Evolutionary conservation across 2,888 invertebrate genomes (phyloP).

Genomic region (Pomacea canaliculata): DNA sequence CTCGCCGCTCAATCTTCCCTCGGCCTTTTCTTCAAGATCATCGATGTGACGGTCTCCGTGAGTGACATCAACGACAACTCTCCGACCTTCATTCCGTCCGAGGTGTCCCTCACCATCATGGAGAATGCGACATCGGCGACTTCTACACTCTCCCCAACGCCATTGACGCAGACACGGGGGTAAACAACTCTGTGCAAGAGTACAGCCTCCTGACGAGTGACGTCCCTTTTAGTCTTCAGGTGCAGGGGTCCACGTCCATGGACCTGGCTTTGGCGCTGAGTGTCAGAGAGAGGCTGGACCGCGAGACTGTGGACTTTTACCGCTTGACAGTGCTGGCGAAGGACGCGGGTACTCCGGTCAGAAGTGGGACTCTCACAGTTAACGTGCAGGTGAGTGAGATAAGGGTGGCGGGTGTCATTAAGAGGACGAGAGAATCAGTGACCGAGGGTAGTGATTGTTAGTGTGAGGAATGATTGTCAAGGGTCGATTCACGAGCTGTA

Average conservation of each 20-base stretch:
- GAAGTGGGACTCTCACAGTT: slow-evolving; percentile 72
- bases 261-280: slow-evolving; percentile 18
- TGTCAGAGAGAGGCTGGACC: slow-evolving; percentile 76
- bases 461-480: too few relatives aligned
- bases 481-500: too few relatives aligned
- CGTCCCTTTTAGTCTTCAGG: slow-evolving; percentile 47
- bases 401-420: background rate
- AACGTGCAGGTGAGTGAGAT: slow-evolving; percentile 71
- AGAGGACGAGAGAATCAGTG: background rate
- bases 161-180: slow-evolving; percentile 49
- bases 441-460: too few relatives aligned
- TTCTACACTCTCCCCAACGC: slow-evolving; percentile 32
- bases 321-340: slow-evolving; percentile 80
- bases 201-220: slow-evolving; percentile 39
- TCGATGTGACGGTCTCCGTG: slow-evolving; percentile 41
- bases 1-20: slow-evolving; percentile 40
- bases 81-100: slow-evolving; percentile 40
- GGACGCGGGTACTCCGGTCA: slow-evolving; percentile 49
- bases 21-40: slow-evolving; percentile 74
- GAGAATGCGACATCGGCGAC: slow-evolving; percentile 10
- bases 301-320: slow-evolving; percentile 89
- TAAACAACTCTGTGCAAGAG: slow-evolving; percentile 44
- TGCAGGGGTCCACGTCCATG: slow-evolving; percentile 9
- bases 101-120: slow-evolving; percentile 3
- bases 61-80: slow-evolving; percentile 54